Base-by-base conservation (phyloP, 2,888 invertebrate genomes). In the Meloe dianella region DNA sequence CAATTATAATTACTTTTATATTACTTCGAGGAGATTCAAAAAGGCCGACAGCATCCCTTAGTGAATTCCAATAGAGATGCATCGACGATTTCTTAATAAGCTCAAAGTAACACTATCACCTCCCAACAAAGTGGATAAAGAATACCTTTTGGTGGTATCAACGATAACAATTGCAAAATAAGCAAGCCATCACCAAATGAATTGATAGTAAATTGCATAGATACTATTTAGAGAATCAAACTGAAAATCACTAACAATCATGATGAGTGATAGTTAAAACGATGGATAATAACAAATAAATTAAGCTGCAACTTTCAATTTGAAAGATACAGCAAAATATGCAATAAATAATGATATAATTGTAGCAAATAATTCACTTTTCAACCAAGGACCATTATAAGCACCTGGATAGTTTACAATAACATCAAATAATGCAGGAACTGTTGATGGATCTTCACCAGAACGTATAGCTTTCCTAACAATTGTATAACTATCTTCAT, bases 351-450 rank as follows among this genome's bases (percentile, higher is more conserved):
- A 87, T 2, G 95, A 92, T 1, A 93, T 83, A 14, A 90, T 85
- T 6, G 93, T 92, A 9, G 97, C 97, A 60, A 97, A 85, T 47
- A 96, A 89, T 85, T 97, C 97, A 0, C 96, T 95, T 84, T 96
- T 96, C 63, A 97, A 89, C 92, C 94, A 93, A 3, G 96, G 96
- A 0, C 97, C 97, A 70, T 90, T 92, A 86, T 95, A 97, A 60
- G 96, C 92, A 80, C 92, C 91, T 63, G 91, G 88, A 77, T 94
- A 92, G 74, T 90, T 88, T 9, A 95, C 84, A 58, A 89, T 87
- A 24, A 96, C 88, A 32, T 90, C 89, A 65, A 91, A 88, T 4
- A 95, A 83, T 0, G 92, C 89, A 72, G 90, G 89, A 5, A 94
- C 88, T 32, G 87, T 84, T 7, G 87, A 85, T 1, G 89, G 87